These are phyloP conservation scores for Melanotaenia parkinsoni DNA, from an alignment of 2,797 vertebrate species.

Conservation along the genomic window DNA sequence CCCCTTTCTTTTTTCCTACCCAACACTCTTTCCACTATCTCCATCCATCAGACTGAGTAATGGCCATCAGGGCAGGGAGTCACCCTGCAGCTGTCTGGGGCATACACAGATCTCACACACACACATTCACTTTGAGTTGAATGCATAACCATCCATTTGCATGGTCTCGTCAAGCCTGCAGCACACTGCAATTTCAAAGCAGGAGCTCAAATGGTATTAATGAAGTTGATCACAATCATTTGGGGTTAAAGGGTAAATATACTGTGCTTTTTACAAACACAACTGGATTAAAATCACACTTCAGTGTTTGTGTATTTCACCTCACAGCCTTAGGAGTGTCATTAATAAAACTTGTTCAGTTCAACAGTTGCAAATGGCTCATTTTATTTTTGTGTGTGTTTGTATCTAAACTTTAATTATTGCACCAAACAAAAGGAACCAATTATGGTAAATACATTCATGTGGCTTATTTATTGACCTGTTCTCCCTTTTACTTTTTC, in stretches of 20 bases:
- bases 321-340: neutral
- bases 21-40: constrained; percentile 50
- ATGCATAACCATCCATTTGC: constrained; percentile 72
- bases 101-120: constrained; percentile 78
- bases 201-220: constrained; percentile 40
- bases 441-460: constrained; percentile 30
- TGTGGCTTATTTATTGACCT: constrained; percentile 49
- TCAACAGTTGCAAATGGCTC: constrained; percentile 28
- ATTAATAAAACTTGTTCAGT: constrained; percentile 1
- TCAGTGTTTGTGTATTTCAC: constrained; percentile 20
- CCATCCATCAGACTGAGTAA: constrained; percentile 81
- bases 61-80: constrained; percentile 76
- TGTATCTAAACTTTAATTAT: constrained; percentile 42
- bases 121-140: constrained; percentile 64
- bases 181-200: constrained; percentile 44
- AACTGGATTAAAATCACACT: neutral
- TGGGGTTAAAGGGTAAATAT: constrained; percentile 37
- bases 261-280: constrained; percentile 22
- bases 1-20: constrained; percentile 32
- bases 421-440: constrained; percentile 22
- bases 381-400: constrained; percentile 30
- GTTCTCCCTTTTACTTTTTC: constrained; percentile 48
- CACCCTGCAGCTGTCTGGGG: constrained; percentile 77
- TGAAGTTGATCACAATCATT: constrained; percentile 15
- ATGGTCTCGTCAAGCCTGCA: constrained; percentile 45